A percentile compares a stretch with the other conserved stretches of the same genome.
Conservation (phyloP, 2,113 vertebrate species). For the Phodopus roborovskii region DNA sequence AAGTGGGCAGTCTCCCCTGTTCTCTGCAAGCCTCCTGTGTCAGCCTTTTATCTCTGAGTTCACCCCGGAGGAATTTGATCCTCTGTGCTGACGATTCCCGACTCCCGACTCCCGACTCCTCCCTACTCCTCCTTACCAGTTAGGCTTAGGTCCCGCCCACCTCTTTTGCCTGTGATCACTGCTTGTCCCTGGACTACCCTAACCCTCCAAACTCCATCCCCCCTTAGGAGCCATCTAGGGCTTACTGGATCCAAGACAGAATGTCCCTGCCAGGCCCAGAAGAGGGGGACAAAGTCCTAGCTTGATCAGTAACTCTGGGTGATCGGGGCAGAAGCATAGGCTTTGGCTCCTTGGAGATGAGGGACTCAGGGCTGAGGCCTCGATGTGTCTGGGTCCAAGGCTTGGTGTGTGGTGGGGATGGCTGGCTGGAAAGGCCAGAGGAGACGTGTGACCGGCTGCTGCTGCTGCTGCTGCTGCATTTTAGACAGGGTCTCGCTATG, state of each 20-base stretch:
- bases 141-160: not conserved
- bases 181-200: too few relatives aligned
- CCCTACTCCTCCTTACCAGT: conserved; percentile 12
- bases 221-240: not conserved
- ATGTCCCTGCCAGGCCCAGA: fast-evolving
- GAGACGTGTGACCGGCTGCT: not conserved
- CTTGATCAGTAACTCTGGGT: not conserved
- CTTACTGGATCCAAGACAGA: not conserved
- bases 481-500: not conserved
- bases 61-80: conserved; percentile 76
- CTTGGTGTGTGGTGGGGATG: not conserved
- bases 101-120: conserved; percentile 46
- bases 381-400: not conserved
- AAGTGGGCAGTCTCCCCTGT: not conserved
- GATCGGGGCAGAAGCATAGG: not conserved
- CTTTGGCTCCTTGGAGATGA: not conserved
- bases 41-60: conserved; percentile 55
- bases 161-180: not conserved
- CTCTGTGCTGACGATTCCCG: not conserved
- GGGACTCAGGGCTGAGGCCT: not conserved
- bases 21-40: not conserved
- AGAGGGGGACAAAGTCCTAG: not conserved
- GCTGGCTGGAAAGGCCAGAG: not conserved
- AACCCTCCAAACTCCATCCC: not conserved
- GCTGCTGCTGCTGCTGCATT: not conserved